These are phyloP conservation scores for Gymnogyps californianus DNA, from an alignment of 2,113 vertebrate species.

Conservation along the genomic window DNA sequence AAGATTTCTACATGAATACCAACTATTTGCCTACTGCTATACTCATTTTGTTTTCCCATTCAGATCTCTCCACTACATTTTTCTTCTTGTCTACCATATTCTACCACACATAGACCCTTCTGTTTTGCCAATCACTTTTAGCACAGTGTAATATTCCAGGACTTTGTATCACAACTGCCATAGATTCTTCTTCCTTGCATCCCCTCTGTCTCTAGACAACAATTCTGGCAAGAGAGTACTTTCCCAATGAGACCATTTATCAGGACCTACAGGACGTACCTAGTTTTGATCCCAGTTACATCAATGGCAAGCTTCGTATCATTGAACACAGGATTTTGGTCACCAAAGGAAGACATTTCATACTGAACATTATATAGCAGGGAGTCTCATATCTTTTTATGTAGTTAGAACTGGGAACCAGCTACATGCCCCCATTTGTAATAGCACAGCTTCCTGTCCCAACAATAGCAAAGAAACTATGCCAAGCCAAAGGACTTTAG, in stretches of 20 bases:
- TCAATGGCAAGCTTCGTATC: background rate
- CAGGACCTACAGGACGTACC: background rate
- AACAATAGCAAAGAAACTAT: background rate
- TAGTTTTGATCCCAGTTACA: background rate
- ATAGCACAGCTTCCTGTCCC: background rate
- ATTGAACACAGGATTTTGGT: background rate
- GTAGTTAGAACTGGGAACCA: background rate
- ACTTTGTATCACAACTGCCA: background rate
- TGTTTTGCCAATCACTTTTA: background rate
- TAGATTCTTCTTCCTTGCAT: background rate
- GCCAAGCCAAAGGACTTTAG: background rate
- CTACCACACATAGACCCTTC: background rate
- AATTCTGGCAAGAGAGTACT: background rate
- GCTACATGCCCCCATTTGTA: background rate
- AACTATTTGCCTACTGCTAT: background rate
- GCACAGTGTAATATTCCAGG: background rate
- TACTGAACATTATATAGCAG: background rate
- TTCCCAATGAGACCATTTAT: background rate
- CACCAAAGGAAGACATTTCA: background rate
- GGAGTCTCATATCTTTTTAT: background rate
- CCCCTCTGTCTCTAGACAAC: background rate
- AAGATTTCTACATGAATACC: background rate
- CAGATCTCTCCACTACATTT: background rate
- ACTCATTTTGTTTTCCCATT: background rate
- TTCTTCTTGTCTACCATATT: background rate